A percentile compares a stretch with the other conserved stretches of the same genome.
These are phyloP conservation scores for Neotragus moschatus DNA, from an alignment of 2,113 vertebrate genomes.

Conservation along the genomic window DNA sequence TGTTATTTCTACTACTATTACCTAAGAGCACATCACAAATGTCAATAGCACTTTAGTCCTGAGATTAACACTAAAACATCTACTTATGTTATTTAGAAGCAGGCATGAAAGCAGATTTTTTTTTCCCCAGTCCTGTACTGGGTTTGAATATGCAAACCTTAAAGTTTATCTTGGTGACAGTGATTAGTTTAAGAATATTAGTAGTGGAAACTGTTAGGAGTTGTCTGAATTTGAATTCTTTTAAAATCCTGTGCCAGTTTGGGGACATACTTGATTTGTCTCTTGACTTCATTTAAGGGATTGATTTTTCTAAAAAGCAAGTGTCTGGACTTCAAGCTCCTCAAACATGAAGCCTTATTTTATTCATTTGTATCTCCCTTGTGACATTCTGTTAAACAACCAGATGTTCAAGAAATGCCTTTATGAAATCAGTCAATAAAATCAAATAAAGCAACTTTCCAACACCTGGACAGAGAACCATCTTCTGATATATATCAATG, in stretches of 20 bases:
- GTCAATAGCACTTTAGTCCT: neutral
- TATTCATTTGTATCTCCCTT: neutral
- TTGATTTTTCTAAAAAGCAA: neutral
- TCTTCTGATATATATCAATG: neutral
- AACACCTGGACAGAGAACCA: neutral
- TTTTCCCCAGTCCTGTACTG: neutral
- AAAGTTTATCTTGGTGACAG: neutral
- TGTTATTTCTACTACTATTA: neutral
- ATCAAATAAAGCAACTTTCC: neutral
- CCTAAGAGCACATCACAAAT: neutral
- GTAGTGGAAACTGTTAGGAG: neutral
- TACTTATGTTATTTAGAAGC: neutral
- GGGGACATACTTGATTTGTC: neutral
- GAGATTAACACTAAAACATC: neutral
- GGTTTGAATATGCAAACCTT: neutral
- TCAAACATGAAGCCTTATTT: neutral
- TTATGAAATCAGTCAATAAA: neutral
- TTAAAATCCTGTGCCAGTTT: slow-evolving; percentile 16
- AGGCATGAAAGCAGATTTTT: neutral
- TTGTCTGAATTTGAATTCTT: neutral
- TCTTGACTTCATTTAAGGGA: slow-evolving; percentile 4
- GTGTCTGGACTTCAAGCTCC: slow-evolving; percentile 15
- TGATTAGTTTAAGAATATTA: neutral
- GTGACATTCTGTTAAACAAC: neutral
- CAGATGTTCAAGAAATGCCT: neutral